These are phyloP conservation scores for Drosophila parthenogenetica DNA, from an alignment of 2,888 invertebrate genomes.

Conservation along the genomic window DNA sequence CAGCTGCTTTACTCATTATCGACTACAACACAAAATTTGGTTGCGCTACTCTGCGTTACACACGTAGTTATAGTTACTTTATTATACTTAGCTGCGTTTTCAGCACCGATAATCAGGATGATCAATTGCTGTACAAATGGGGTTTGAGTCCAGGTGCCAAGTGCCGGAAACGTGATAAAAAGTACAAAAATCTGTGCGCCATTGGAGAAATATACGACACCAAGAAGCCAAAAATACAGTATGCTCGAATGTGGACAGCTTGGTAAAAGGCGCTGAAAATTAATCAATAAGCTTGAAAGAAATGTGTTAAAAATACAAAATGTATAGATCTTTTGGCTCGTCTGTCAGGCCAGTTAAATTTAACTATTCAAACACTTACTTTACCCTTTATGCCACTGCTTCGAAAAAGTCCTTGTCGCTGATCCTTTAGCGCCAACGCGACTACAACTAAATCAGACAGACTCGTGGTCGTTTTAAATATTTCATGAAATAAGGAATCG, in stretches of 20 bases:
- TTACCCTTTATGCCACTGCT: conserved; percentile 20
- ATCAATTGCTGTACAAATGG: conserved; percentile 42
- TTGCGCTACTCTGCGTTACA: conserved; percentile 30
- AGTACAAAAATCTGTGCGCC: conserved; percentile 37
- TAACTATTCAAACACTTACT: conserved; percentile 37
- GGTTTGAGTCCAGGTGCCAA: not conserved
- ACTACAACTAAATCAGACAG: conserved; percentile 37
- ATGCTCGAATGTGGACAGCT: not conserved
- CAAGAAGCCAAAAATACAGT: not conserved
- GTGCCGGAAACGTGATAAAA: conserved; percentile 25
- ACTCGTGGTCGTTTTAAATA: conserved; percentile 59
- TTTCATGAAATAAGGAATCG: conserved; percentile 65
- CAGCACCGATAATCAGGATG: conserved; percentile 22
- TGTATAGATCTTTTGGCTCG: conserved; percentile 1
- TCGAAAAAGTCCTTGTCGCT: conserved; percentile 16
- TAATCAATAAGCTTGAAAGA: not conserved
- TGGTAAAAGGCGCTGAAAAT: not conserved
- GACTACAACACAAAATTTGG: conserved; percentile 46
- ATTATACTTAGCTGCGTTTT: conserved; percentile 43
- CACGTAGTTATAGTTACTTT: not conserved
- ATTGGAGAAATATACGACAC: conserved; percentile 20
- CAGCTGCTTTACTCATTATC: conserved; percentile 33
- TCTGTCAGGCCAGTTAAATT: conserved; percentile 19
- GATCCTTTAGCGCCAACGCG: conserved; percentile 42
- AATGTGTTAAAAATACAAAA: conserved; percentile 8